Base-by-base conservation (phyloP, 2,888 invertebrate species). In the Liodrosophila aerea region DNA sequence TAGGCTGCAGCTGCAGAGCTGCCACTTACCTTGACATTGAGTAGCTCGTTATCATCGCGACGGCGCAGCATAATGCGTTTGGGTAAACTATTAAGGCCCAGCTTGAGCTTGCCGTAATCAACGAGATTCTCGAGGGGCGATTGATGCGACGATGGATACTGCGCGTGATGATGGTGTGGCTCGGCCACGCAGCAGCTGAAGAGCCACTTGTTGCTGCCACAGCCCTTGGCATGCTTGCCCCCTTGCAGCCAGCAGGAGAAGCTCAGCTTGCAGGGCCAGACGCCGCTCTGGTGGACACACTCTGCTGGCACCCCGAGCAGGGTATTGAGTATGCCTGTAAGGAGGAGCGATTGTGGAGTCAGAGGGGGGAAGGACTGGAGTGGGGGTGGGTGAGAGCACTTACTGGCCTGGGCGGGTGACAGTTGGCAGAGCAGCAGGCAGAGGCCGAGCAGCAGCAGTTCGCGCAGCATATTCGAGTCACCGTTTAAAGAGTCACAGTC, bases 221-320 rank as follows among this genome's bases (percentile, higher is more conserved):
- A 94, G 15, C 94, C 94, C 18, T 92, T 90, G 33, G 92, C 92
- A 78, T 93, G 92, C 31, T 91, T 91, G 9, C 95, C 95, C 0
- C 95, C 95, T 27, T 93, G 92, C 69, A 95, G 90, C 95, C 95
- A 95, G 87, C 95, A 95, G 13, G 93, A 92, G 40, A 95, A 89
- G 2, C 94, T 92, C 49, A 95, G 89, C 0, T 94, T 94, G 83
- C 95, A 95, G 0, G 94, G 92, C 77, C 92, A 91, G 0, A 92
- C 91, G 5, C 92, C 91, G 7, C 92, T 91, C 58, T 92, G 92
- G 49, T 92, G 90, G 53, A 88, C 76, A 68, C 90, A 90, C 63
- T 90, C 89, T 0, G 87, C 73, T 1, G 90, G 90, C 41, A 90
- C 86, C 18, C 90, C 90, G 45, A 90, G 71, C 44, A 90, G 69